A percentile compares a stretch with the other conserved stretches of the same genome.
Evolutionary conservation across 2,888 invertebrate species (phyloP).

Genomic region (Clivina fossor): DNA sequence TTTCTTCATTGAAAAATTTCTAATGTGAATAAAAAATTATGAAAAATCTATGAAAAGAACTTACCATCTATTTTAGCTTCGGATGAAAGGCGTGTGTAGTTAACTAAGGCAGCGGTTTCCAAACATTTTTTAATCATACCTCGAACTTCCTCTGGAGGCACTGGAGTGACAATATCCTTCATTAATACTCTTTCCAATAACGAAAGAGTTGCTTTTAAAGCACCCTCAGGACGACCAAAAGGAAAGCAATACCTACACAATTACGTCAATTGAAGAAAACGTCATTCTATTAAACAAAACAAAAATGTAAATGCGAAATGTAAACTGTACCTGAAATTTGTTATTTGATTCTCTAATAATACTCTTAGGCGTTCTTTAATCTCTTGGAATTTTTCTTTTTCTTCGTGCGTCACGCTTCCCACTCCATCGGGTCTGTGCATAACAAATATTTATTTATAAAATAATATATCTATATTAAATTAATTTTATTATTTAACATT

Average conservation of each 20-base stretch:
- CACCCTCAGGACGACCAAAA: constrained; percentile 98
- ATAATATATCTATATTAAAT: too few species aligned
- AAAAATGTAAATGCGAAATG: too few species aligned
- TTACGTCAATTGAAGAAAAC: constrained; percentile 5
- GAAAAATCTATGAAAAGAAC: too few species aligned
- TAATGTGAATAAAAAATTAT: too few species aligned
- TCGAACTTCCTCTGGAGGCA: constrained; percentile 93
- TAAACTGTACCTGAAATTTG: constrained; percentile 92
- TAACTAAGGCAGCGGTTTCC: constrained; percentile 96
- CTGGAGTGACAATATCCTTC: constrained; percentile 98
- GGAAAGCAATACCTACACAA: constrained; percentile 88
- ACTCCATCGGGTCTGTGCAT: constrained; percentile 91
- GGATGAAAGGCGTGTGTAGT: constrained; percentile 93
- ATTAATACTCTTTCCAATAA: constrained; percentile 95
- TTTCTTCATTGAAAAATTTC: too few species aligned
- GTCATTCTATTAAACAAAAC: too few species aligned
- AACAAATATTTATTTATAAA: too few species aligned
- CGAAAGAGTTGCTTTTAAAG: constrained; percentile 94
- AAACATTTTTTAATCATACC: constrained; percentile 95
- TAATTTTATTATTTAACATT: too few species aligned
- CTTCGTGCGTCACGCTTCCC: constrained; percentile 97
- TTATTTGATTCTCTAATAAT: constrained; percentile 95
- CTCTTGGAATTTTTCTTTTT: constrained; percentile 96
- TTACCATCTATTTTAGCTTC: constrained; percentile 98
- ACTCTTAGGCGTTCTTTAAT: constrained; percentile 93